Evolutionary conservation across 2,888 invertebrate species (phyloP), one percentile per base, ranked within the genome.

Genomic region (Orchesella flavescens): DNA sequence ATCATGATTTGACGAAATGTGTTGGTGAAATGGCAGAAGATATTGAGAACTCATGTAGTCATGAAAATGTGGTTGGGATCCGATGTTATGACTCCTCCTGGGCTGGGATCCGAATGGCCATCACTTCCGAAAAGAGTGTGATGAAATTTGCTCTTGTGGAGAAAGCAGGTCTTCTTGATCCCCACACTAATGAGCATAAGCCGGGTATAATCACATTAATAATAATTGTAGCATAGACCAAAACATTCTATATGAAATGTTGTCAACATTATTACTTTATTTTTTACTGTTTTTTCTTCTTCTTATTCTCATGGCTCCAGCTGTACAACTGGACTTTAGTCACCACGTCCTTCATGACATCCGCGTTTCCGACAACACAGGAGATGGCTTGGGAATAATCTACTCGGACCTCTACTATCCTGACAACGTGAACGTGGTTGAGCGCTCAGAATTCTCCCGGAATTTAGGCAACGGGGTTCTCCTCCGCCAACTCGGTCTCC

Each of bases 331-430:
- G 76, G 93, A 93, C 89, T 92, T 92, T 90, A 92, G 92, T 88
- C 91, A 91, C 85, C 92, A 92, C 89, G 90, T 90, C 7, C 88
- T 91, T 17, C 89, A 89, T 65, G 89, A 90, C 68, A 86, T 92
- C 1, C 93, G 93, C 88, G 92, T 99, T 19, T 92, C 93, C 0
- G 94, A 97, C 89, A 98, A 98, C 90, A 93, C 95, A 74, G 95
- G 96, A 88, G 97, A 98, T 89, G 99, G 99, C 0, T 91, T 99
- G 43, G 98, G 97, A 44, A 93, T 99, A 57, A 91, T 98, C 83
- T 98, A 98, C 90, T 96, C 98, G 0, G 97, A 99, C 90, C 94
- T 98, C 82, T 97, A 95, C 90, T 95, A 96, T 24, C 94, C 94
- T 1, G 95, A 95, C 89, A 93, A 94, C 0, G 93, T 95, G 3